Conservation (phyloP, 2,113 vertebrate species). For the Heteronetta atricapilla region DNA sequence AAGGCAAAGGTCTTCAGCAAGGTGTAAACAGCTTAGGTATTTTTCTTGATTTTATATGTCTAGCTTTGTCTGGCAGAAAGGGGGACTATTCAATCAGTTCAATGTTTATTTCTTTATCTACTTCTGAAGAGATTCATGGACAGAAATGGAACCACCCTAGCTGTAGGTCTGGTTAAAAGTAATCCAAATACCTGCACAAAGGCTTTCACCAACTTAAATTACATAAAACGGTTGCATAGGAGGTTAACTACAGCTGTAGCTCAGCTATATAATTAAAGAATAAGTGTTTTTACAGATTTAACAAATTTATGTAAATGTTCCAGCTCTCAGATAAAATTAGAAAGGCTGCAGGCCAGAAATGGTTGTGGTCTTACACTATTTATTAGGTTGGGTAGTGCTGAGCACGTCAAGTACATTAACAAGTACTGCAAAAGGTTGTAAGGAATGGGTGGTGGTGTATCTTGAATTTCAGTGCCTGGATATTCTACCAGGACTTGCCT, state of each 20-base stretch:
- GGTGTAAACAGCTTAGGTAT: not conserved
- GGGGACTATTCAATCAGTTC: not conserved
- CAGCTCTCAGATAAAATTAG: not conserved
- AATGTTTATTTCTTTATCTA: not conserved
- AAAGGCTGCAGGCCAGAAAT: not conserved
- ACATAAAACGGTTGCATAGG: no score
- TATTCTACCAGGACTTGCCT: not conserved
- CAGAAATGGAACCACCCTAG: not conserved
- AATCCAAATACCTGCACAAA: not conserved
- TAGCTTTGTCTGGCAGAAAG: not conserved
- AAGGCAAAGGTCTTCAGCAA: not conserved
- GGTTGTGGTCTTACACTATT: not conserved
- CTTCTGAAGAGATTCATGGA: not conserved
- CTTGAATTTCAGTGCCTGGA: not conserved
- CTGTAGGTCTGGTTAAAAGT: not conserved
- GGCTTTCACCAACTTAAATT: not conserved
- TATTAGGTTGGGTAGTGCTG: not conserved
- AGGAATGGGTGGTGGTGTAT: not conserved
- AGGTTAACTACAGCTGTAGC: not conserved
- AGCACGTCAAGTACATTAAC: not conserved
- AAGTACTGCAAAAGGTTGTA: not conserved
- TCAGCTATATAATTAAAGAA: not conserved
- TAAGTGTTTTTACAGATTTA: not conserved
- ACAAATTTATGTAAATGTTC: not conserved
- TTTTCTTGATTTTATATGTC: not conserved